phyloP scores from a whole-genome alignment of 2,797 vertebrate genomes.

The Lacerta agilis region DNA sequence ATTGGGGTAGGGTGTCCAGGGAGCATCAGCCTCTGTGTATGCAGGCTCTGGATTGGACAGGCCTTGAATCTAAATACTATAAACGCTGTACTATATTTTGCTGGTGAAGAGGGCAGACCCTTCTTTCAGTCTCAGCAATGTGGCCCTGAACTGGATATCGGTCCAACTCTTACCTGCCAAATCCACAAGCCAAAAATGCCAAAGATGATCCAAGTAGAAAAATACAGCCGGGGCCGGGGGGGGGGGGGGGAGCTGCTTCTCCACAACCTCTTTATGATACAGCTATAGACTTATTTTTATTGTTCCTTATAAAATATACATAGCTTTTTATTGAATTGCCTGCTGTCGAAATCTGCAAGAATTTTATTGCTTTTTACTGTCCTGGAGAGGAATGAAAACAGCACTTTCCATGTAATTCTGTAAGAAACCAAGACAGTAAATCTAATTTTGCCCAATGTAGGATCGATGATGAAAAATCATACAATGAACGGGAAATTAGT shows the following conservation, averaged over 20 bases:
- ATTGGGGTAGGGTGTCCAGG: neutral
- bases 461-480: constrained; percentile 77
- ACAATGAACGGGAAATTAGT: constrained; percentile 69
- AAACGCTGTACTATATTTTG: neutral
- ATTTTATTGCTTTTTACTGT: constrained; percentile 88
- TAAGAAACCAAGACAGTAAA: constrained; percentile 84
- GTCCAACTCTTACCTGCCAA: neutral
- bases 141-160: neutral
- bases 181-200: neutral
- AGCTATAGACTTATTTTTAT: constrained; percentile 79
- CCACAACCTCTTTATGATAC: constrained; percentile 65
- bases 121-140: neutral
- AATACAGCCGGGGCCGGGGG: constrained; percentile 41
- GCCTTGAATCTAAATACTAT: neutral
- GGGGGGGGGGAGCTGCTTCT: neutral
- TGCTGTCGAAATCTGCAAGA: constrained; percentile 85
- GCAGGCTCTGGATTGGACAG: constrained; percentile 26
- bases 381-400: constrained; percentile 81
- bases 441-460: constrained; percentile 83
- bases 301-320: constrained; percentile 89
- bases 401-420: constrained; percentile 83
- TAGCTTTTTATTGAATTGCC: constrained; percentile 86
- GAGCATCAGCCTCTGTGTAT: neutral
- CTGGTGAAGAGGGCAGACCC: too few species aligned
- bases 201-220: neutral